Evolutionary conservation across 2,888 invertebrate genomes (phyloP).

Genomic region (Campaea margaritaria): DNA sequence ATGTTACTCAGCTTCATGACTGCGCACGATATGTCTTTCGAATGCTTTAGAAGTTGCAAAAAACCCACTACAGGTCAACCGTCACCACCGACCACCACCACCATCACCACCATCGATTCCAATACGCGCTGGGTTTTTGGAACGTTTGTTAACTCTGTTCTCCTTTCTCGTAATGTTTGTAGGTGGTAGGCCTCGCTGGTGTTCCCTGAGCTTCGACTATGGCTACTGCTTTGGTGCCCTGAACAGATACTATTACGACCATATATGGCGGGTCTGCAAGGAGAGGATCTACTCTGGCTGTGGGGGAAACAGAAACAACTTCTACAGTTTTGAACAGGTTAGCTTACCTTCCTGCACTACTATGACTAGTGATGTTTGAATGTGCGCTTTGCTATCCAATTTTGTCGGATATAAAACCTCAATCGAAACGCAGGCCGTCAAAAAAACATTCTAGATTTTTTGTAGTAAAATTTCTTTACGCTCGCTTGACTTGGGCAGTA

Average conservation of each 20-base stretch:
- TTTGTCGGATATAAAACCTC: too few relatives aligned
- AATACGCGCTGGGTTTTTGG: neutral
- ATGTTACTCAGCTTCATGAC: neutral
- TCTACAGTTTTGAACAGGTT: slow-evolving; percentile 65
- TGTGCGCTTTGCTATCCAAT: too few relatives aligned
- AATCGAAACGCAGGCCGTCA: too few relatives aligned
- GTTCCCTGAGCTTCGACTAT: slow-evolving; percentile 68
- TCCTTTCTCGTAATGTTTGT: slow-evolving; percentile 12
- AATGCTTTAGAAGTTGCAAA: neutral
- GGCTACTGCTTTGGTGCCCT: slow-evolving; percentile 73
- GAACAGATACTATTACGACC: slow-evolving; percentile 66
- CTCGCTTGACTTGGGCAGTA: too few relatives aligned
- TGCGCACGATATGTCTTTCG: neutral
- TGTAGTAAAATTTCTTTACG: too few relatives aligned
- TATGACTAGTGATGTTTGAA: too few relatives aligned
- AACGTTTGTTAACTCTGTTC: neutral
- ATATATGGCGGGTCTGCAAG: slow-evolving; percentile 69
- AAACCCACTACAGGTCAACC: too few relatives aligned
- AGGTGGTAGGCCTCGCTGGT: slow-evolving; percentile 61
- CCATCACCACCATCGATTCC: too few relatives aligned
- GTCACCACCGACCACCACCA: too few relatives aligned
- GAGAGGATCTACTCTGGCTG: slow-evolving; percentile 73
- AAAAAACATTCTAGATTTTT: too few relatives aligned
- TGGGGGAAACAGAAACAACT: slow-evolving; percentile 77
- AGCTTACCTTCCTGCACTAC: neutral